A percentile compares a stretch with the other conserved stretches of the same genome.
Conservation (phyloP, 1,140 invertebrate species). For the Calephelis nemesis region DNA sequence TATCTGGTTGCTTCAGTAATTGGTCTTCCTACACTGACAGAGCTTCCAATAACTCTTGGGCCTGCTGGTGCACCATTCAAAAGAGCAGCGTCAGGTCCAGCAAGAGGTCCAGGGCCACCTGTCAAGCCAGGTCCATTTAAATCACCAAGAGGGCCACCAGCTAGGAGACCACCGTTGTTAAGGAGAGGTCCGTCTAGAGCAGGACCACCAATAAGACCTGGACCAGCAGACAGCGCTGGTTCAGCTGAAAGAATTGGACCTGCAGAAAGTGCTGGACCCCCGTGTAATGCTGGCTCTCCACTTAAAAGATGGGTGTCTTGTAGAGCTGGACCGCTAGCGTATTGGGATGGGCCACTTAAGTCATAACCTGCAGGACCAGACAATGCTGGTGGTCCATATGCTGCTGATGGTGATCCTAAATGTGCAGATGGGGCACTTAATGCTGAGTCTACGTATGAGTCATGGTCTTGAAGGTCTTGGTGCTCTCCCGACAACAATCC, state of each 20-base stretch:
- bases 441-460: conserved; percentile 58
- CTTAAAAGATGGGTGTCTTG: not conserved
- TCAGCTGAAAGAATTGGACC: not conserved
- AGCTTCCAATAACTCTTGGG: conserved; percentile 59
- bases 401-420: conserved; percentile 50
- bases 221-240: not conserved
- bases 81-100: conserved; percentile 23
- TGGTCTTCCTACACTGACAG: conserved; percentile 52
- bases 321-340: conserved; percentile 13
- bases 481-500: conserved; percentile 41
- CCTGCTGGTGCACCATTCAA: conserved; percentile 29
- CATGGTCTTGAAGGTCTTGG: conserved; percentile 35
- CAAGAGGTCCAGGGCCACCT: conserved; percentile 23
- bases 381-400: conserved; percentile 41
- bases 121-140: conserved; percentile 17
- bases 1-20: conserved; percentile 46
- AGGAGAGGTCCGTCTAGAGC: conserved; percentile 5
- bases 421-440: conserved; percentile 54
- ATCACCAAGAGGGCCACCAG: conserved; percentile 4
- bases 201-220: conserved; percentile 23
- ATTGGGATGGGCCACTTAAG: conserved; percentile 1
- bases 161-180: not conserved
- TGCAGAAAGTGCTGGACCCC: not conserved
- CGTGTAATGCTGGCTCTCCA: not conserved
- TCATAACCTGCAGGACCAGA: conserved; percentile 21